Conservation (phyloP, 2,888 invertebrate species). For the Bombyx huttoni region DNA sequence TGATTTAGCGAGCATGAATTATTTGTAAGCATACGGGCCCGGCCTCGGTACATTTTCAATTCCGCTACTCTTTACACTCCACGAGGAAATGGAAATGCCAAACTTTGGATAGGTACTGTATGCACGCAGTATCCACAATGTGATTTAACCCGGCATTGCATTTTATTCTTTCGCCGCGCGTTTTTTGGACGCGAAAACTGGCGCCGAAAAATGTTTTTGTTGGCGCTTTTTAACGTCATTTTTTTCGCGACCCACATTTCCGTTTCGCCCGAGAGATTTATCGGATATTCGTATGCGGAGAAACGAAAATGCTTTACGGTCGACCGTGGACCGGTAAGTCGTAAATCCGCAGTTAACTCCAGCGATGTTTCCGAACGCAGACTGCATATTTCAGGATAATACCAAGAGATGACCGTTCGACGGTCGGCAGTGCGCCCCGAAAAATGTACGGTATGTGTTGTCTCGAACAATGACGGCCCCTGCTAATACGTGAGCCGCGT, state of each 20-base stretch:
- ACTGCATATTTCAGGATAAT: conserved; percentile 44
- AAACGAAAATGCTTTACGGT: conserved; percentile 36
- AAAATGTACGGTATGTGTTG: conserved; percentile 24
- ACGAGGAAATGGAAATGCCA: conserved; percentile 32
- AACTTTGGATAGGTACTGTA: conserved; percentile 47
- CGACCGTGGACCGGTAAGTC: conserved; percentile 24
- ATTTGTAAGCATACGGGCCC: conserved; percentile 37
- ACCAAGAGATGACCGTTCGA: conserved; percentile 15
- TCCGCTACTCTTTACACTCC: conserved; percentile 27
- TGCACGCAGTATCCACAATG: conserved; percentile 21
- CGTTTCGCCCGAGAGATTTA: conserved; percentile 21
- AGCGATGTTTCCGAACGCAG: conserved; percentile 18
- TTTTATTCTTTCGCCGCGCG: conserved; percentile 19
- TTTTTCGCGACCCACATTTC: conserved; percentile 16
- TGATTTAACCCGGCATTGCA: conserved; percentile 14
- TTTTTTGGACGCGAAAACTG: conserved; percentile 13
- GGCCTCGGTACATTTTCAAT: conserved; percentile 45
- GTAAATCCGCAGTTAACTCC: conserved; percentile 43
- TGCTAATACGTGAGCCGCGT: conserved; percentile 24
- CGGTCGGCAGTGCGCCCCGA: conserved; percentile 13
- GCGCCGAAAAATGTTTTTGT: conserved; percentile 2
- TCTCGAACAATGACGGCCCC: conserved; percentile 17
- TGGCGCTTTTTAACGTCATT: conserved; percentile 9
- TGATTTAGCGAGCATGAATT: conserved; percentile 54
- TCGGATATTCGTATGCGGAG: conserved; percentile 33